Evolutionary conservation across 2,888 invertebrate species (phyloP).

Genomic region (Myathropa florea): DNA sequence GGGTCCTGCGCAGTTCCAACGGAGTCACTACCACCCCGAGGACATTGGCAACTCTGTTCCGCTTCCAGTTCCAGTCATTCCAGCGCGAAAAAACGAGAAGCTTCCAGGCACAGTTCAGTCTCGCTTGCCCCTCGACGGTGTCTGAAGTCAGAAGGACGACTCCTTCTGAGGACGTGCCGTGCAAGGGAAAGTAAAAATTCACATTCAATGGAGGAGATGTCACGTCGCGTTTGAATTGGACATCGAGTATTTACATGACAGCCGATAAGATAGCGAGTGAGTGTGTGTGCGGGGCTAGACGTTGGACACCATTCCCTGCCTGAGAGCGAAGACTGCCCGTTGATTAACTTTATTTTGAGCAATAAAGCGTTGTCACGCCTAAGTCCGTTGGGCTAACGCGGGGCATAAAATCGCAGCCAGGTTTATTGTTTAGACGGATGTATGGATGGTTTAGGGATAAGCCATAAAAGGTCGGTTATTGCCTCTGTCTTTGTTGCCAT

Average conservation of each 20-base stretch:
- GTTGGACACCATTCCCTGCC: no score
- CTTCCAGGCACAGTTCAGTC: not conserved
- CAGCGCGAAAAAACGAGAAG: constrained; percentile 12
- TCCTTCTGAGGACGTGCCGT: no score
- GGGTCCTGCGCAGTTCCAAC: constrained; percentile 19
- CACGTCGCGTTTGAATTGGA: not conserved
- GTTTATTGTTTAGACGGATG: not conserved
- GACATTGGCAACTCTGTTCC: constrained; percentile 13
- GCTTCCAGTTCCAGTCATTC: not conserved
- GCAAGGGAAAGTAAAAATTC: no score
- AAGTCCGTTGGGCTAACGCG: not conserved
- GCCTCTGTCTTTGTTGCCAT: not conserved
- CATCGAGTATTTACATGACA: no score
- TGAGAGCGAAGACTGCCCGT: not conserved
- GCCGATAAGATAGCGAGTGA: no score
- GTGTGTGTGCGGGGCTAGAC: no score
- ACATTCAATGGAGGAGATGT: not conserved
- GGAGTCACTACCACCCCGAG: not conserved
- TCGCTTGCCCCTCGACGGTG: not conserved
- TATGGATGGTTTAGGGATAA: not conserved
- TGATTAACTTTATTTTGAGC: not conserved
- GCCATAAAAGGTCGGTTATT: not conserved
- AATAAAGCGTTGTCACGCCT: not conserved
- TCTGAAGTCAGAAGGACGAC: not conserved
- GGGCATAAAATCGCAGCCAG: not conserved